Evolutionary conservation across 2,888 invertebrate species (phyloP).

Genomic region (Apotomis capreana): DNA sequence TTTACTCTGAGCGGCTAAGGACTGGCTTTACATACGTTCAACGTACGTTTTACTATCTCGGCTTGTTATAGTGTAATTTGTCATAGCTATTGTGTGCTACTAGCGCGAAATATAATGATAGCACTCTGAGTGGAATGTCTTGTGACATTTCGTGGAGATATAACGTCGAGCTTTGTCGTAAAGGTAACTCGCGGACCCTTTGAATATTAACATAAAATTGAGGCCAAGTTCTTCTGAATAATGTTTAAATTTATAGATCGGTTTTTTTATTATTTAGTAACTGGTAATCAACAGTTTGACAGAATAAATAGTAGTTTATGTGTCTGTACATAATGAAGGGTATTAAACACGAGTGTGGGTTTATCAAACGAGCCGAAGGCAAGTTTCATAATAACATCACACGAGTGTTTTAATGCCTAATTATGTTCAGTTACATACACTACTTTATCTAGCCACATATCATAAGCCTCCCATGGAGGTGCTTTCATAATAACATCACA

Average conservation of each 20-base stretch:
- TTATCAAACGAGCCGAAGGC: too few species aligned
- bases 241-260: not conserved
- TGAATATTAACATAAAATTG: not conserved
- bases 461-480: too few species aligned
- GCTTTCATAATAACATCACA: too few species aligned
- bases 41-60: constrained; percentile 31
- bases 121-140: constrained; percentile 1
- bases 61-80: constrained; percentile 20
- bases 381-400: too few species aligned
- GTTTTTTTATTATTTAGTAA: too few species aligned
- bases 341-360: too few species aligned
- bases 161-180: not conserved
- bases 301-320: too few species aligned
- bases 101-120: not conserved
- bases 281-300: too few species aligned
- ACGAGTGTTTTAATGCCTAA: too few species aligned
- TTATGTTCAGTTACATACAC: too few species aligned
- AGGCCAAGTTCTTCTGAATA: not conserved
- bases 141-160: not conserved
- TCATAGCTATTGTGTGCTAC: constrained; percentile 17
- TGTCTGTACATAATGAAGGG: too few species aligned
- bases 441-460: too few species aligned
- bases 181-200: not conserved
- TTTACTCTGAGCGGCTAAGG: not conserved
- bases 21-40: constrained; percentile 24